phyloP scores from a whole-genome alignment of 2,888 invertebrate genomes.

The Ichneumon xanthorius region DNA sequence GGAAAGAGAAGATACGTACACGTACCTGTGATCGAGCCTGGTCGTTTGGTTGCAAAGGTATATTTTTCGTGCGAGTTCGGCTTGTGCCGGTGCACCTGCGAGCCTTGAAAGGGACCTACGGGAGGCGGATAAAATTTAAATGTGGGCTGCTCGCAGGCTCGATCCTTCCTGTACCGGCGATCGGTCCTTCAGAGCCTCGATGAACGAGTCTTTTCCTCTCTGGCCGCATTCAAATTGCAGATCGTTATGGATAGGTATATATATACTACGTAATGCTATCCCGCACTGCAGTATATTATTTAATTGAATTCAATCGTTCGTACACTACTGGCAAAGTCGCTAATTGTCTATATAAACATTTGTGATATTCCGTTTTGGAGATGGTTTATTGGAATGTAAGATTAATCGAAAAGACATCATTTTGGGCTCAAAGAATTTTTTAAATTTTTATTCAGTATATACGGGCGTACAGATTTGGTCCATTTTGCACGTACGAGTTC shows the following conservation, averaged over 20 bases:
- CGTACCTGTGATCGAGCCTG: conserved; percentile 42
- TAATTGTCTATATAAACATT: too few relatives aligned
- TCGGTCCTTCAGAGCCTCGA: conserved; percentile 43
- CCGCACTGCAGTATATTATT: neutral
- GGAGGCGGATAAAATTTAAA: conserved; percentile 83
- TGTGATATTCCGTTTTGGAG: too few relatives aligned
- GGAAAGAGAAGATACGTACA: conserved; percentile 21
- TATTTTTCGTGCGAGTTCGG: conserved; percentile 67
- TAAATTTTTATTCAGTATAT: too few relatives aligned
- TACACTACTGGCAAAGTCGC: too few relatives aligned
- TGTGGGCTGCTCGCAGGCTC: conserved; percentile 69
- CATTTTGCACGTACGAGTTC: too few relatives aligned
- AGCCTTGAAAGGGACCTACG: conserved; percentile 72
- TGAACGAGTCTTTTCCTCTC: conserved; percentile 36
- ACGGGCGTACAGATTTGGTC: too few relatives aligned
- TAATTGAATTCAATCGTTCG: neutral
- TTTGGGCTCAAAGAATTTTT: neutral
- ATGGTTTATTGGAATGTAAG: too few relatives aligned
- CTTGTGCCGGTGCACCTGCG: conserved; percentile 76
- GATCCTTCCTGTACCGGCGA: conserved; percentile 49
- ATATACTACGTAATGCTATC: conserved; percentile 76
- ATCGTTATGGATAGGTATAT: conserved; percentile 79
- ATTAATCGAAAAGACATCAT: too few relatives aligned
- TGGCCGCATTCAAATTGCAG: conserved; percentile 78
- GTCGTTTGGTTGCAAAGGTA: conserved; percentile 44